Conservation (phyloP, 2,113 vertebrate species). For the Arvicanthis niloticus region DNA sequence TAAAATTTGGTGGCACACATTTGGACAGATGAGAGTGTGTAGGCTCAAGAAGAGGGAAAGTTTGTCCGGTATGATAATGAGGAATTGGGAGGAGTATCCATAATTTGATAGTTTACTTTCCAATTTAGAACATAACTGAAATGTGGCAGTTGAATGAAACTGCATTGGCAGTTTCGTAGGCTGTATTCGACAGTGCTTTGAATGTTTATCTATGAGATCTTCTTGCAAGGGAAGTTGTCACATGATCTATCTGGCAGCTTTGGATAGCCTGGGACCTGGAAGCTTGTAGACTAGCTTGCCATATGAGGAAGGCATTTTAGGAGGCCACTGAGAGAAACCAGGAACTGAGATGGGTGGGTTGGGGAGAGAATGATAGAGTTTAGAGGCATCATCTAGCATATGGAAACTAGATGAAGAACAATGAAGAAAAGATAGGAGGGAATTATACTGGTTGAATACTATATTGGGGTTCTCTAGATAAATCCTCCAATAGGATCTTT, state of each 20-base stretch:
- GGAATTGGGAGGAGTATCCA: neutral
- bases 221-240: neutral
- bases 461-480: neutral
- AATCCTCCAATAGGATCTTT: neutral
- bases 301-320: neutral
- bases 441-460: neutral
- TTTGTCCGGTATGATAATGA: neutral
- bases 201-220: neutral
- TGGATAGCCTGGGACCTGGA: neutral
- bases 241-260: neutral
- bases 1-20: neutral
- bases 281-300: neutral
- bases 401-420: neutral
- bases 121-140: neutral
- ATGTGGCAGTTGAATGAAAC: neutral
- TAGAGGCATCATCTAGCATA: neutral
- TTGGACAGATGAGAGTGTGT: neutral
- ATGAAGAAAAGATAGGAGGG: neutral
- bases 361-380: neutral
- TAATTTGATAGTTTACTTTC: neutral
- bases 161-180: neutral
- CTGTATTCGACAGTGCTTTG: neutral
- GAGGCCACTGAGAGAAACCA: neutral
- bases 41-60: conserved; percentile 23
- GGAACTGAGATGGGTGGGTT: neutral